phyloP scores from a whole-genome alignment of 2,113 vertebrate species.

The Isichthys henryi region DNA sequence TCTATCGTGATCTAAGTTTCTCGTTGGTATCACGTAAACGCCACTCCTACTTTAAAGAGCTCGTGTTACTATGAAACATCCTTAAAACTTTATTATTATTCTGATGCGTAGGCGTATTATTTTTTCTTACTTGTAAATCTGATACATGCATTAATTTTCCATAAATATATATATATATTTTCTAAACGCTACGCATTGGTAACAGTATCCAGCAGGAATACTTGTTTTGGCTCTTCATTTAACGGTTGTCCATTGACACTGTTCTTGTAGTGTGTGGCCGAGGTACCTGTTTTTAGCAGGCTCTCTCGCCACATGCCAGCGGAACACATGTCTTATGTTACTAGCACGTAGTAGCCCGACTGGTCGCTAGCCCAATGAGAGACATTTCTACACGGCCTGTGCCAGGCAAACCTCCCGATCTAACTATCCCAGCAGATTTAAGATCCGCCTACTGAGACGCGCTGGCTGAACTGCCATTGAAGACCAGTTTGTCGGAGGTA shows the following conservation, averaged over 20 bases:
- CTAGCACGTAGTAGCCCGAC: background rate
- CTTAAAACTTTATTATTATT: background rate
- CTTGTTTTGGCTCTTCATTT: background rate
- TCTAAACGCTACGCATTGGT: background rate
- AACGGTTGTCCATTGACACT: background rate
- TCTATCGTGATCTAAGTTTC: background rate
- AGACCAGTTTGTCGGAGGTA: slow-evolving; percentile 11
- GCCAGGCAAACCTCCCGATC: background rate
- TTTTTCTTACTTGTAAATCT: background rate
- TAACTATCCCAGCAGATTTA: background rate
- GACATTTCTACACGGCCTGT: background rate
- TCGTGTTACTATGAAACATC: background rate
- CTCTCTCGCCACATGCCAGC: background rate
- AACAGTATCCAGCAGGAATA: background rate
- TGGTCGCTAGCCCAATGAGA: slow-evolving; percentile 1
- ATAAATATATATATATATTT: background rate
- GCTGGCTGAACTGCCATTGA: background rate
- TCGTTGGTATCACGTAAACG: background rate
- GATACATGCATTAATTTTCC: background rate
- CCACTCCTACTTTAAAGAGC: background rate
- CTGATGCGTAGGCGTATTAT: background rate
- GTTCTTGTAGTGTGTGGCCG: background rate
- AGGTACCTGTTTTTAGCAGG: background rate
- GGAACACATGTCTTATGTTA: background rate
- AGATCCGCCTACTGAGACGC: slow-evolving; percentile 10